Evolutionary conservation across 1,140 invertebrate species (phyloP).

Genomic region (Drosophila tsacasi): DNA sequence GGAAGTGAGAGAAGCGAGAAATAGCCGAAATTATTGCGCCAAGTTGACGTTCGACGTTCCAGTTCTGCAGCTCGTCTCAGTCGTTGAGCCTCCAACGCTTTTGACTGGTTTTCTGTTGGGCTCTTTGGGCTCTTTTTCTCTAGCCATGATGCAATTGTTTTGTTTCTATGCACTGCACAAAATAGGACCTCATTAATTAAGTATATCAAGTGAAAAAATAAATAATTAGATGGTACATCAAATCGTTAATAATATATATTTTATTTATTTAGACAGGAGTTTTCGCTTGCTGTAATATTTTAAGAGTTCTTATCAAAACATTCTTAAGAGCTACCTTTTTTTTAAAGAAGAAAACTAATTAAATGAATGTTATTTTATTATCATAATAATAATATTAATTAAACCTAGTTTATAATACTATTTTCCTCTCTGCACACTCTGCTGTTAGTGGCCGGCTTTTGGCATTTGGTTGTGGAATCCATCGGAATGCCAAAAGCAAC

Average conservation of each 20-base stretch:
- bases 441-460: conserved; percentile 57
- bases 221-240: too few species aligned
- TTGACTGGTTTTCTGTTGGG: conserved; percentile 54
- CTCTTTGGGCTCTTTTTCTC: neutral
- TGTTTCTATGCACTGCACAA: conserved; percentile 14
- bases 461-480: conserved; percentile 73
- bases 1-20: conserved; percentile 46
- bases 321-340: too few species aligned
- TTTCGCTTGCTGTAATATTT: too few species aligned
- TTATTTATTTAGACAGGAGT: too few species aligned
- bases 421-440: conserved; percentile 15
- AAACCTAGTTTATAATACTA: neutral
- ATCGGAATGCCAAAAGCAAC: conserved; percentile 60
- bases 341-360: too few species aligned
- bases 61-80: conserved; percentile 57
- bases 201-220: too few species aligned
- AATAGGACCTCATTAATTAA: neutral
- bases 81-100: conserved; percentile 37
- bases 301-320: too few species aligned
- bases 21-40: conserved; percentile 67
- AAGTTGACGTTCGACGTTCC: conserved; percentile 65
- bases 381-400: neutral
- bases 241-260: too few species aligned
- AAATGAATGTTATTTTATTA: too few species aligned
- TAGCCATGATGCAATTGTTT: conserved; percentile 68